Conservation (phyloP, 1,140 invertebrate species). For the Hestina assimilis region DNA sequence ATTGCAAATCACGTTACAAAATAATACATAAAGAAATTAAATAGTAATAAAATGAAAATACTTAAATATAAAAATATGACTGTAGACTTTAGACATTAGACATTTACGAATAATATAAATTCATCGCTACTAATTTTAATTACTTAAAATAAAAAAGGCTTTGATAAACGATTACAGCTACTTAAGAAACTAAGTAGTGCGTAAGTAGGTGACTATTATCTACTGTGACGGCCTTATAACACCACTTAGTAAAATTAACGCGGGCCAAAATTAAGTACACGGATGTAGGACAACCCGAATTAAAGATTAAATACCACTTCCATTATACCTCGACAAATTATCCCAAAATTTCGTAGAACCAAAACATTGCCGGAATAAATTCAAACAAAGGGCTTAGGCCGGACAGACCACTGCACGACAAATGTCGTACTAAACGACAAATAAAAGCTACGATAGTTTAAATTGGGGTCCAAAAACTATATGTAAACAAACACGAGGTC, state of each 20-base stretch:
- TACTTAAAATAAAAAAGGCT: too few relatives aligned
- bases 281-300: slow-evolving; percentile 53
- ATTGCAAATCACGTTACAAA: too few relatives aligned
- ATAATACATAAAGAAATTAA: too few relatives aligned
- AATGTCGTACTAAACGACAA: slow-evolving; percentile 71
- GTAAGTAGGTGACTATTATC: slow-evolving; percentile 18
- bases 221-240: slow-evolving; percentile 18
- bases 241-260: slow-evolving; percentile 45
- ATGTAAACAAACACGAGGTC: slow-evolving; percentile 63
- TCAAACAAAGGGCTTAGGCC: slow-evolving; percentile 57
- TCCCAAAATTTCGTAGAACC: slow-evolving; percentile 48
- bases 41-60: too few relatives aligned
- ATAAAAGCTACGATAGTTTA: slow-evolving; percentile 73
- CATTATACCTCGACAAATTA: slow-evolving; percentile 62
- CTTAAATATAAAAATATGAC: too few relatives aligned
- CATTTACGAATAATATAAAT: too few relatives aligned
- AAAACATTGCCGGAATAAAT: slow-evolving; percentile 58
- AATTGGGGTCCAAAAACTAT: slow-evolving; percentile 71
- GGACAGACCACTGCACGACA: slow-evolving; percentile 51
- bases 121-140: too few relatives aligned
- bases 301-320: slow-evolving; percentile 63
- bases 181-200: background rate
- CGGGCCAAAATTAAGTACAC: slow-evolving; percentile 38
- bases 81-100: too few relatives aligned
- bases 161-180: background rate